These are phyloP conservation scores for Sialia sialis DNA, from an alignment of 2,113 vertebrate species.

Conservation along the genomic window DNA sequence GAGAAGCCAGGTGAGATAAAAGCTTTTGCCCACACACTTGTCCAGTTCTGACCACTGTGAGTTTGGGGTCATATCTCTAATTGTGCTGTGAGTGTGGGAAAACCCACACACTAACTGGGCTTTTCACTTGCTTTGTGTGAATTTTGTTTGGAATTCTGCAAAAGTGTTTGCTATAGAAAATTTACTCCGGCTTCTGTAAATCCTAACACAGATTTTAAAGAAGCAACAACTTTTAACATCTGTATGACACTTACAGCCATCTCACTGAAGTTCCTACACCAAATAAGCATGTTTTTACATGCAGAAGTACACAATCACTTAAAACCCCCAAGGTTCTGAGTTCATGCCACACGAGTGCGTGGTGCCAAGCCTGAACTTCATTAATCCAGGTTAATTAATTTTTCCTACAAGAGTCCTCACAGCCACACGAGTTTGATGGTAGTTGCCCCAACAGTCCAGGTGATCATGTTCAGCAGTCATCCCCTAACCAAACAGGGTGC, in stretches of 20 bases:
- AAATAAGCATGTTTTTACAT: not conserved
- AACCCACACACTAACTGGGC: not conserved
- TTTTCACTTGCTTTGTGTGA: not conserved
- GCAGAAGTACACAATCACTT: not conserved
- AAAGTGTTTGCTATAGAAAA: not conserved
- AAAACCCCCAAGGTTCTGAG: rapidly evolving
- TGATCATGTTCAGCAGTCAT: not conserved
- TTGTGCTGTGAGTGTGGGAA: not conserved
- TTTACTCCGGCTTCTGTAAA: not conserved
- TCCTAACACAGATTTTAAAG: not conserved
- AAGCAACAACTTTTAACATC: not conserved
- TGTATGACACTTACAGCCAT: not conserved
- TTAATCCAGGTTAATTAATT: not conserved
- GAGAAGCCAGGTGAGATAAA: not conserved
- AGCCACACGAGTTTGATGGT: rapidly evolving
- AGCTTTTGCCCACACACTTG: not conserved
- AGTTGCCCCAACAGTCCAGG: not conserved
- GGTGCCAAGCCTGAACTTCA: not conserved
- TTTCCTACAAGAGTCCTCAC: not conserved
- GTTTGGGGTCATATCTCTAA: not conserved
- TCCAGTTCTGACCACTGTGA: not conserved
- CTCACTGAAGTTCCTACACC: not conserved
- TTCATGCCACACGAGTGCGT: rapidly evolving
- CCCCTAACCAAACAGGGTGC: rapidly evolving
- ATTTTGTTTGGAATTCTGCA: not conserved